Percentiles rank a stretch among this genome's conserved stretches.
Conservation (phyloP, 2,888 invertebrate genomes). For the Scaptomyza caliginosa region DNA sequence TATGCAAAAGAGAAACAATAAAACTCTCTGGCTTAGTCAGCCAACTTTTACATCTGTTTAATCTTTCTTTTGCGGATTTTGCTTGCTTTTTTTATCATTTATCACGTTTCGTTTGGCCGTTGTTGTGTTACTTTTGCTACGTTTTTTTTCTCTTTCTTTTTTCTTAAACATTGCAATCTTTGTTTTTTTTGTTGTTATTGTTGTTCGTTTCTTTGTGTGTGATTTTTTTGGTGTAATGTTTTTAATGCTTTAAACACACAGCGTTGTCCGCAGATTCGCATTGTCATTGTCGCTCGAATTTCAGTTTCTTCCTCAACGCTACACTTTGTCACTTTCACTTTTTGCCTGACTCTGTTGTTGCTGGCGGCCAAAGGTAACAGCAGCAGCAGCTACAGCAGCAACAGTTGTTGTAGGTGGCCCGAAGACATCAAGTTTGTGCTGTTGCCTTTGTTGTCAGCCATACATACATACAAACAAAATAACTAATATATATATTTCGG, state of each 20-base stretch:
- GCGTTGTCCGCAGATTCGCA: constrained; percentile 52
- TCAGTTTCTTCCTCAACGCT: constrained; percentile 63
- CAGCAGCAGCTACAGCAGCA: constrained; percentile 15
- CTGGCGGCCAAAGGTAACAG: background rate
- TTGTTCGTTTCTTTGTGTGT: constrained; percentile 17
- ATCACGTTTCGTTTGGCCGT: constrained; percentile 41
- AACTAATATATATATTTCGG: constrained; percentile 13
- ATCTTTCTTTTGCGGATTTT: constrained; percentile 7
- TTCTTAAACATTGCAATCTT: constrained; percentile 43
- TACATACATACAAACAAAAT: constrained; percentile 1
- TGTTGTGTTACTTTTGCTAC: constrained; percentile 43
- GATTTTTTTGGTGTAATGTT: constrained; percentile 42
- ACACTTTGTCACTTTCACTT: constrained; percentile 74
- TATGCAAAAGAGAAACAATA: constrained; percentile 4
- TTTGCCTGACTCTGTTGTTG: constrained; percentile 17
- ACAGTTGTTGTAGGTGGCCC: constrained; percentile 53
- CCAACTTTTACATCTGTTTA: constrained; percentile 20
- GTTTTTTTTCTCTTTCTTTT: constrained; percentile 23
- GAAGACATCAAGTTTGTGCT: constrained; percentile 40
- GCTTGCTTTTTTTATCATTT: constrained; percentile 46
- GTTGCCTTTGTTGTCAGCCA: constrained; percentile 61
- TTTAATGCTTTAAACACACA: constrained; percentile 74
- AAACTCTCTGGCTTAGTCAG: background rate
- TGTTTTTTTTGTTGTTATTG: constrained; percentile 27
- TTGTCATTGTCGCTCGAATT: constrained; percentile 72